Percentiles rank a stretch among this genome's conserved stretches.
Conservation (phyloP, 2,113 vertebrate genomes). For the Cisticola juncidis region DNA sequence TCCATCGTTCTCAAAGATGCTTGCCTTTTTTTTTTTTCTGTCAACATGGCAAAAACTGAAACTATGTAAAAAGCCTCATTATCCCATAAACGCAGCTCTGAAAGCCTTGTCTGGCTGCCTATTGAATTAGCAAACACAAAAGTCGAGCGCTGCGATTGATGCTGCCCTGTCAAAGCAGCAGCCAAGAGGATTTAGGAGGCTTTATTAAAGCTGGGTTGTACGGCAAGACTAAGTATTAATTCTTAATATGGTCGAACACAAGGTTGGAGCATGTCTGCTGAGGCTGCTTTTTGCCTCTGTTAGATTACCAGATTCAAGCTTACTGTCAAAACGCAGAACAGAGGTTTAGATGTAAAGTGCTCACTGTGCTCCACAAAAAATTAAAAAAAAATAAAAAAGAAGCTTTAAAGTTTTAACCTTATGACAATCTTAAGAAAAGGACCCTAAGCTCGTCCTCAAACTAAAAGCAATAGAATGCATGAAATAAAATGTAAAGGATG, state of each 20-base stretch:
- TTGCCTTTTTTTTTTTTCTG: background rate
- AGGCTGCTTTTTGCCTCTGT: slow-evolving; percentile 72
- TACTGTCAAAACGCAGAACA: slow-evolving; percentile 74
- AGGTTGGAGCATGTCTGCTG: slow-evolving; percentile 76
- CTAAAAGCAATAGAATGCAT: rapidly evolving
- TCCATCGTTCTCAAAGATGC: background rate
- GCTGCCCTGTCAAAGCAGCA: slow-evolving; percentile 58
- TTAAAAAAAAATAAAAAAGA: background rate
- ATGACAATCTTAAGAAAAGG: background rate
- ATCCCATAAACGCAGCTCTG: slow-evolving; percentile 44
- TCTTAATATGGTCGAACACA: slow-evolving; percentile 77
- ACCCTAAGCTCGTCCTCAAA: background rate
- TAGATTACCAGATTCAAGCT: slow-evolving; percentile 82
- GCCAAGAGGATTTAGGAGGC: slow-evolving; percentile 68
- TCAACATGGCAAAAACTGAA: slow-evolving; percentile 50
- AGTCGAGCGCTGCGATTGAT: slow-evolving; percentile 61
- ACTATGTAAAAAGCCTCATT: slow-evolving; percentile 52
- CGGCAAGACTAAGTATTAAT: slow-evolving; percentile 75
- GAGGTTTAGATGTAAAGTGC: slow-evolving; percentile 30
- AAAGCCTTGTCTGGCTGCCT: slow-evolving; percentile 53
- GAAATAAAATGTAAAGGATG: background rate
- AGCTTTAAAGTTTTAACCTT: background rate
- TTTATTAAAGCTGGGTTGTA: slow-evolving; percentile 77
- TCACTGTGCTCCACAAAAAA: background rate
- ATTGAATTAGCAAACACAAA: slow-evolving; percentile 68